phyloP scores from a whole-genome alignment of 2,113 vertebrate genomes.

The Amblyopsis rosae region DNA sequence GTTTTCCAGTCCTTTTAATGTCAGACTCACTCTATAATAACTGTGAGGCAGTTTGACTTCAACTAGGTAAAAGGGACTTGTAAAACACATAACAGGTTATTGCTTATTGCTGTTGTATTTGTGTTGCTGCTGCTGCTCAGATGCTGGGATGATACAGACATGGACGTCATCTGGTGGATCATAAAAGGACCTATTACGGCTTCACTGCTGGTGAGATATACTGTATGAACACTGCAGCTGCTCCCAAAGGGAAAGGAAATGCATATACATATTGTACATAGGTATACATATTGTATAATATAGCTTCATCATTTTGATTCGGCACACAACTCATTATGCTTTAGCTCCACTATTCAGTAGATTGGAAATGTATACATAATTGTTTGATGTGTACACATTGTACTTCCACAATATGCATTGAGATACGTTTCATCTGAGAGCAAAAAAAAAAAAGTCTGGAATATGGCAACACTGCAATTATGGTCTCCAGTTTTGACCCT shows the following conservation, averaged over 20 bases:
- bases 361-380: too few relatives aligned
- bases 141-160: conserved; percentile 80
- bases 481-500: too few relatives aligned
- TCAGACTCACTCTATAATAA: not conserved
- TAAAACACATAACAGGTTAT: too few relatives aligned
- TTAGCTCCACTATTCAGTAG: too few relatives aligned
- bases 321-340: too few relatives aligned
- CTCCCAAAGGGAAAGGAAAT: not conserved
- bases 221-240: not conserved
- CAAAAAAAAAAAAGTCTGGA: too few relatives aligned
- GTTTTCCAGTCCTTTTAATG: not conserved
- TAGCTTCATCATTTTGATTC: too few relatives aligned
- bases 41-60: not conserved
- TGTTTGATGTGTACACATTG: too few relatives aligned
- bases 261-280: not conserved
- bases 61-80: too few relatives aligned
- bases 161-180: conserved; percentile 77
- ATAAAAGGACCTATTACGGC: conserved; percentile 77
- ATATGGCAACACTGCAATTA: too few relatives aligned
- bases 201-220: conserved; percentile 74
- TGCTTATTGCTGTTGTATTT: not conserved
- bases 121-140: conserved; percentile 39
- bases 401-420: too few relatives aligned
- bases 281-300: not conserved
- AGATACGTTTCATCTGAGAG: too few relatives aligned